Evolutionary conservation across 2,888 invertebrate species (phyloP).

Genomic region (Drosophila anceps): DNA sequence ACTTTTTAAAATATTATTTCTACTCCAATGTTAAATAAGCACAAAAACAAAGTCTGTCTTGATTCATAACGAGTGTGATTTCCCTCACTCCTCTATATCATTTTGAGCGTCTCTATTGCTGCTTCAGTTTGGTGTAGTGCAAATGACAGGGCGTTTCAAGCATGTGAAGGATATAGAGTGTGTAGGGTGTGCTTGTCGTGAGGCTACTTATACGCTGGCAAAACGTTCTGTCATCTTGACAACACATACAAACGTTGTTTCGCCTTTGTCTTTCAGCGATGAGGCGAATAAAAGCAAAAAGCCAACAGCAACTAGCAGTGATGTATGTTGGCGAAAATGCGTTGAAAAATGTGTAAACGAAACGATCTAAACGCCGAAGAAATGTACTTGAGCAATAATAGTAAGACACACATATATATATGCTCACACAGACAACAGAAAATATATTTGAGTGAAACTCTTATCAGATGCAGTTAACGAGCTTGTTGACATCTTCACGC

Average conservation of each 20-base stretch:
- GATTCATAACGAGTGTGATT: not conserved
- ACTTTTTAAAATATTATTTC: not conserved
- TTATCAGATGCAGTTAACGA: constrained; percentile 73
- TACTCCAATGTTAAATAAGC: not conserved
- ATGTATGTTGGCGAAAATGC: constrained; percentile 41
- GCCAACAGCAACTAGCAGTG: constrained; percentile 49
- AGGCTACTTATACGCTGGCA: constrained; percentile 70
- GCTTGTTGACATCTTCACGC: constrained; percentile 69
- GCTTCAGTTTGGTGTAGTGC: constrained; percentile 45
- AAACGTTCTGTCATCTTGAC: constrained; percentile 76
- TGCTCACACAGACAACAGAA: not conserved
- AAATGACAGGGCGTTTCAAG: constrained; percentile 72
- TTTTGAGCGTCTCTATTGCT: constrained; percentile 24
- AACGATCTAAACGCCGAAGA: constrained; percentile 45
- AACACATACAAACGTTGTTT: constrained; percentile 46
- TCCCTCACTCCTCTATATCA: constrained; percentile 25
- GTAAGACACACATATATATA: constrained; percentile 3
- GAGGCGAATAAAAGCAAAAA: constrained; percentile 35
- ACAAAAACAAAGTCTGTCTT: constrained; percentile 16
- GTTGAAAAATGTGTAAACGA: constrained; percentile 52
- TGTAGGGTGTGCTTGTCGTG: constrained; percentile 27
- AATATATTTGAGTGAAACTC: constrained; percentile 44
- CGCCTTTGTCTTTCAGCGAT: constrained; percentile 56
- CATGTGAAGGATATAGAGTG: constrained; percentile 15
- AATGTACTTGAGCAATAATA: constrained; percentile 55